Percentiles rank a stretch among this genome's conserved stretches.
Evolutionary conservation across 1,140 invertebrate genomes (phyloP).

Genomic region (Ctenoplectra terminalis): DNA sequence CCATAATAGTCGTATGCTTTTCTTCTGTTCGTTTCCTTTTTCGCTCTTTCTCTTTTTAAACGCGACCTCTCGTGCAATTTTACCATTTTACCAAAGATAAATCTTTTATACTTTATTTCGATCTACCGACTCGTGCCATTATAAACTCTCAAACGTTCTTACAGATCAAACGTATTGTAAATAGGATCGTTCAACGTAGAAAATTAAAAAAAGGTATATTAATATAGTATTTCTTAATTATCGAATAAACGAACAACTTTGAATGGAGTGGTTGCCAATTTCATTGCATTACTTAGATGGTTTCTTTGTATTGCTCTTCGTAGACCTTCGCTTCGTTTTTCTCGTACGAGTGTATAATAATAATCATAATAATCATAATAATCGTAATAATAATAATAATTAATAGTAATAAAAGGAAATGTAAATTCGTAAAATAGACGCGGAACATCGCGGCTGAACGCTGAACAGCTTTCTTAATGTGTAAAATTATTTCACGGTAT

Average conservation of each 20-base stretch:
- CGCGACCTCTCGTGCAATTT: background rate
- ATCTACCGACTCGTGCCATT: background rate
- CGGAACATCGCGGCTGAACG: conserved; percentile 2
- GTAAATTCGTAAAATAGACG: conserved; percentile 37
- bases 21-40: background rate
- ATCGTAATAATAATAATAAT: background rate
- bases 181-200: background rate
- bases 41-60: background rate
- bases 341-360: conserved; percentile 25
- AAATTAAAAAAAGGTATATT: background rate
- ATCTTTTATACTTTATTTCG: background rate
- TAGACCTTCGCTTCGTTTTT: conserved; percentile 39
- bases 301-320: conserved; percentile 59
- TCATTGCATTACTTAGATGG: conserved; percentile 46
- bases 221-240: background rate
- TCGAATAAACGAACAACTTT: background rate
- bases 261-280: conserved; percentile 56
- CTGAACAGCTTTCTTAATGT: conserved; percentile 6
- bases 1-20: conserved; percentile 39
- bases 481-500: conserved; percentile 22
- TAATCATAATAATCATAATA: background rate
- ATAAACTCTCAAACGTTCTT: background rate
- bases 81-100: background rate
- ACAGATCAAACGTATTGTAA: background rate
- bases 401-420: conserved; percentile 26